Conservation (phyloP, 2,797 vertebrate genomes). For the Eospalax fontanierii region DNA sequence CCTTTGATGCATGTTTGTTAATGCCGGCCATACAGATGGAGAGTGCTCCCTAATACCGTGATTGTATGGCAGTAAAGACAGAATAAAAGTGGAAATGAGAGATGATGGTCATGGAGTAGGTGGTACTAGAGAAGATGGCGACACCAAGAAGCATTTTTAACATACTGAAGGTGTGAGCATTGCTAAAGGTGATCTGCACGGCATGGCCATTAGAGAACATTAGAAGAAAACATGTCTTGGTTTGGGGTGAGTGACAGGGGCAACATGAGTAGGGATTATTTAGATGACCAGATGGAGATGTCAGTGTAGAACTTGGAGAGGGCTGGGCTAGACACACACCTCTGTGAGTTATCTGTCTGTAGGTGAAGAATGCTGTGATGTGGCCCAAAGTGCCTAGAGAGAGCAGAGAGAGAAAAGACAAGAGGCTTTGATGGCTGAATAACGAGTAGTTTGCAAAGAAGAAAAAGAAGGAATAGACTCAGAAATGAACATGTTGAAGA, state of each 20-base stretch:
- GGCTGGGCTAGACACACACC: not conserved
- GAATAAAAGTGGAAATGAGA: not conserved
- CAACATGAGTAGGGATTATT: not conserved
- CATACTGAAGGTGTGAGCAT: not conserved
- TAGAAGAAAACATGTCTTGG: not conserved
- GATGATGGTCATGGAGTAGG: not conserved
- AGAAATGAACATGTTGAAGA: conserved; percentile 28
- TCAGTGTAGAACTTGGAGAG: not conserved
- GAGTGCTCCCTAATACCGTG: not conserved
- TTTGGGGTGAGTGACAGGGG: not conserved
- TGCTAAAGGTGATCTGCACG: not conserved
- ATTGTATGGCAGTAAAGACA: not conserved
- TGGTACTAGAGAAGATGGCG: not conserved
- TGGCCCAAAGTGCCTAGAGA: not conserved
- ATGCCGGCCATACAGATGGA: not conserved
- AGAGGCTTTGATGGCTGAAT: not conserved
- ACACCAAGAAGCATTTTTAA: not conserved
- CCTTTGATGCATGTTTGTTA: not conserved
- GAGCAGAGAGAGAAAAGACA: not conserved
- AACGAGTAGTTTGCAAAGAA: conserved; percentile 33
- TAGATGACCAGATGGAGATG: not conserved
- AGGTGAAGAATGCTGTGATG: not conserved
- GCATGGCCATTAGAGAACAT: not conserved
- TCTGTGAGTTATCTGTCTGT: not conserved
- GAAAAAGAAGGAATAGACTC: not conserved